A percentile compares a stretch with the other conserved stretches of the same genome.
phyloP scores from a whole-genome alignment of 2,113 vertebrate species.

The Chamaea fasciata region DNA sequence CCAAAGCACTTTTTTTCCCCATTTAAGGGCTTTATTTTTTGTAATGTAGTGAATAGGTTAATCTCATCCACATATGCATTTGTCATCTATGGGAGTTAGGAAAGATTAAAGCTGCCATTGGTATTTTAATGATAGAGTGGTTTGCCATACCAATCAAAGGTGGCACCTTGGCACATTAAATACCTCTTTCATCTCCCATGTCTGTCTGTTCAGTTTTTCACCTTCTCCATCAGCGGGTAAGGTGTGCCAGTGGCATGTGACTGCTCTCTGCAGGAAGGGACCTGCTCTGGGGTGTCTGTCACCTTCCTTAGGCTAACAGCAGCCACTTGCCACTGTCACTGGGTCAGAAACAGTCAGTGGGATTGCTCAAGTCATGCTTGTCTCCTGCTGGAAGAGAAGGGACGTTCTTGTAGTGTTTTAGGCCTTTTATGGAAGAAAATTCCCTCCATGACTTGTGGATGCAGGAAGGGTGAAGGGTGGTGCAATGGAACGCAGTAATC shows the following conservation, averaged over 20 bases:
- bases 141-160: not conserved
- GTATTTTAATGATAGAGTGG: not conserved
- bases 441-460: accelerated
- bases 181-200: not conserved
- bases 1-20: not conserved
- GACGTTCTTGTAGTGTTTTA: not conserved
- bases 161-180: not conserved
- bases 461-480: too few species aligned
- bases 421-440: not conserved
- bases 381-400: not conserved
- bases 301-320: not conserved
- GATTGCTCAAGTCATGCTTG: not conserved
- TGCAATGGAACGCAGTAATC: not conserved
- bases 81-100: not conserved
- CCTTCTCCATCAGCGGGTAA: not conserved
- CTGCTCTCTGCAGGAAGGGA: not conserved
- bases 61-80: not conserved
- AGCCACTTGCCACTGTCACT: not conserved
- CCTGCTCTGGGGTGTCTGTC: not conserved
- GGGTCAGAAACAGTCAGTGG: not conserved
- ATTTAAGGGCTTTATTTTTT: not conserved
- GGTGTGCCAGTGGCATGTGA: not conserved
- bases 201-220: not conserved
- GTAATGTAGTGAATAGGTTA: not conserved
- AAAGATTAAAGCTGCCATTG: not conserved